Conservation (phyloP, 2,888 invertebrate genomes). For the Thecocarcelia acutangulata region DNA sequence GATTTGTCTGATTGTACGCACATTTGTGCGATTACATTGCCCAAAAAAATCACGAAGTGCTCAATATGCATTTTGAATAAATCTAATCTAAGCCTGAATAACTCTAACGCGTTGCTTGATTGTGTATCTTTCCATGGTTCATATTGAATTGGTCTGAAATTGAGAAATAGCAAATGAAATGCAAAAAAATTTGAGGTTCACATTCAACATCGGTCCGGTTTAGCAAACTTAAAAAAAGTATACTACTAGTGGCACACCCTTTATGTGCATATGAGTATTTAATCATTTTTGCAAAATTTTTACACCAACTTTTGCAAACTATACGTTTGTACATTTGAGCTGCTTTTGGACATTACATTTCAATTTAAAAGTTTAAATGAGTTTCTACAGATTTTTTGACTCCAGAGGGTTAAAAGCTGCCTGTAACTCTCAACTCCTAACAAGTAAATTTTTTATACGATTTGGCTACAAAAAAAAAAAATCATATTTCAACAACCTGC, state of each 20-base stretch:
- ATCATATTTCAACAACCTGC: not conserved
- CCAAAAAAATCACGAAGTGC: too few species aligned
- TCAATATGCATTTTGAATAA: too few species aligned
- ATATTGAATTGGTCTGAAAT: too few species aligned
- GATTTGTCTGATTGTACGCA: too few species aligned
- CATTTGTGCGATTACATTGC: too few species aligned
- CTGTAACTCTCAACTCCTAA: slow-evolving; percentile 14
- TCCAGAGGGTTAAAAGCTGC: slow-evolving; percentile 47
- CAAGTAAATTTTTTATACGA: slow-evolving; percentile 9
- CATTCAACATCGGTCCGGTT: too few species aligned
- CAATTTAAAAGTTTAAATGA: slow-evolving; percentile 79
- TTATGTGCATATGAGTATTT: not conserved
- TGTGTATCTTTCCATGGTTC: too few species aligned
- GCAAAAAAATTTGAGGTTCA: too few species aligned
- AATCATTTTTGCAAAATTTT: slow-evolving; percentile 35
- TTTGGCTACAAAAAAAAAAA: slow-evolving; percentile 13
- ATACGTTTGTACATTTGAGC: slow-evolving; percentile 1
- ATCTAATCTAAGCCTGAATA: too few species aligned
- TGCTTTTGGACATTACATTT: slow-evolving; percentile 74
- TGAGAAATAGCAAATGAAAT: too few species aligned
- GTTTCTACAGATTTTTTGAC: slow-evolving; percentile 70
- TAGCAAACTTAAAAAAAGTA: too few species aligned
- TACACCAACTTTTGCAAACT: not conserved
- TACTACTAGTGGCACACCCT: not conserved
- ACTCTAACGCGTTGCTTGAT: too few species aligned